phyloP scores from a whole-genome alignment of 2,113 vertebrate species.

The Balaeniceps rex region DNA sequence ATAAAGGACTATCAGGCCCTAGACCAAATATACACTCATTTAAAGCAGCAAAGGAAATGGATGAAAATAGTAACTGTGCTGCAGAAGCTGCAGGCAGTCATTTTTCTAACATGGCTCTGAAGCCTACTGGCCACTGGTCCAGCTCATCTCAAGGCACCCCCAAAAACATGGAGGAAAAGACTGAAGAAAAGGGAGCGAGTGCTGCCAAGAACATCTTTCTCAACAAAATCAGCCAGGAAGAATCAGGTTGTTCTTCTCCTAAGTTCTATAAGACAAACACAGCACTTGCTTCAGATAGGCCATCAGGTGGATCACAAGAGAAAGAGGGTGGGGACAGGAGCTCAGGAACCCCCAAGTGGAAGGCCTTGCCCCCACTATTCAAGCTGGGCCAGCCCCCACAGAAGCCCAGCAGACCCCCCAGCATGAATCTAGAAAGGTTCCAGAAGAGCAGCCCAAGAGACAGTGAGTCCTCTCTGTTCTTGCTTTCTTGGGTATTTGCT shows the following conservation, averaged over 20 bases:
- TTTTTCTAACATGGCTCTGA: constrained; percentile 50
- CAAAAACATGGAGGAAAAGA: constrained; percentile 33
- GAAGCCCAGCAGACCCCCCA: constrained; percentile 64
- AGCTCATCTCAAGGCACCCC: constrained; percentile 46
- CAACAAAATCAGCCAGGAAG: constrained; percentile 50
- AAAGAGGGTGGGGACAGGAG: constrained; percentile 4
- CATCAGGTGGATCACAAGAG: constrained; percentile 4
- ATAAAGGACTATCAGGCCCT: too few species aligned
- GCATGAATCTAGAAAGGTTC: too few species aligned
- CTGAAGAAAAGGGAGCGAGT: constrained; percentile 29
- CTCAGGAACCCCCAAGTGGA: constrained; percentile 64
- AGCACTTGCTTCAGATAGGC: background rate
- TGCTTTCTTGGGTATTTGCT: too few species aligned
- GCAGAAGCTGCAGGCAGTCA: too few species aligned
- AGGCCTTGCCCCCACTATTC: constrained; percentile 69
- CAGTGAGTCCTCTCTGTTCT: too few species aligned
- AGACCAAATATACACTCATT: too few species aligned
- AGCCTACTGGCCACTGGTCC: background rate
- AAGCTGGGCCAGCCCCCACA: constrained; percentile 76
- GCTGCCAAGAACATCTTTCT: constrained; percentile 44
- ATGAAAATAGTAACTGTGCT: too few species aligned
- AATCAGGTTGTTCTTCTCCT: background rate
- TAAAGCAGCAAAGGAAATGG: too few species aligned
- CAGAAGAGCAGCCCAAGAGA: too few species aligned
- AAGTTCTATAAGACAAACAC: constrained; percentile 31